These are phyloP conservation scores for Dynastes hyllus DNA, from an alignment of 2,888 invertebrate genomes.

Conservation along the genomic window DNA sequence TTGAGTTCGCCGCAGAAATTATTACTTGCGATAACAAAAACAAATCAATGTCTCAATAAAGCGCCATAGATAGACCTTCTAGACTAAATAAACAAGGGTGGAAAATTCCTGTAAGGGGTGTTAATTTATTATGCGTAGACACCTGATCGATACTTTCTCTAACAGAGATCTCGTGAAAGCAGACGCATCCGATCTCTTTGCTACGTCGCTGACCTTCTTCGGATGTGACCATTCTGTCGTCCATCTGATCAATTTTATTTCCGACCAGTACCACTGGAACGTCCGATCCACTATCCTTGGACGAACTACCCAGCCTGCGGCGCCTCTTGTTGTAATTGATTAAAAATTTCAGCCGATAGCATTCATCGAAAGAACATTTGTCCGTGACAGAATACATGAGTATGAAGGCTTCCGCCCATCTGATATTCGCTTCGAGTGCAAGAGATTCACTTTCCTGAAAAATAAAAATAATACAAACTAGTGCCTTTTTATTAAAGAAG, in stretches of 20 bases:
- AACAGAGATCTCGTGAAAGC: slow-evolving; percentile 90
- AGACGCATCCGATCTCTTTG: slow-evolving; percentile 86
- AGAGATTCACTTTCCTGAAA: slow-evolving; percentile 79
- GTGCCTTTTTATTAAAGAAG: not conserved
- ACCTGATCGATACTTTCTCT: slow-evolving; percentile 89
- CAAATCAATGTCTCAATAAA: not conserved
- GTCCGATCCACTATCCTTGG: slow-evolving; percentile 77
- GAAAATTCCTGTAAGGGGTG: not conserved
- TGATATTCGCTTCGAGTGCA: slow-evolving; percentile 84
- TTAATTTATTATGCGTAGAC: slow-evolving; percentile 16
- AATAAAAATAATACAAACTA: slow-evolving; percentile 4
- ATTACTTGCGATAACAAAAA: not conserved
- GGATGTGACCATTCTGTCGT: slow-evolving; percentile 86
- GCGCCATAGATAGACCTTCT: not conserved
- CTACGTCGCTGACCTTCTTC: slow-evolving; percentile 85
- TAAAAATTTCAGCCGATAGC: slow-evolving; percentile 86
- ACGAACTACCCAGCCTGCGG: slow-evolving; percentile 76
- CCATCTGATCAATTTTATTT: slow-evolving; percentile 85
- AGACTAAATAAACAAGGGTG: slow-evolving; percentile 2
- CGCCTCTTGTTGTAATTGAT: slow-evolving; percentile 86
- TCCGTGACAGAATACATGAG: slow-evolving; percentile 92
- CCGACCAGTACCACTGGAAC: slow-evolving; percentile 88
- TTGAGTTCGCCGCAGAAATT: too few species aligned
- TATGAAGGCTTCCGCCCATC: slow-evolving; percentile 92
- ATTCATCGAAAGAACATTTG: slow-evolving; percentile 91